Evolutionary conservation across 2,797 vertebrate species (phyloP).

Genomic region (Gouania willdenowi): DNA sequence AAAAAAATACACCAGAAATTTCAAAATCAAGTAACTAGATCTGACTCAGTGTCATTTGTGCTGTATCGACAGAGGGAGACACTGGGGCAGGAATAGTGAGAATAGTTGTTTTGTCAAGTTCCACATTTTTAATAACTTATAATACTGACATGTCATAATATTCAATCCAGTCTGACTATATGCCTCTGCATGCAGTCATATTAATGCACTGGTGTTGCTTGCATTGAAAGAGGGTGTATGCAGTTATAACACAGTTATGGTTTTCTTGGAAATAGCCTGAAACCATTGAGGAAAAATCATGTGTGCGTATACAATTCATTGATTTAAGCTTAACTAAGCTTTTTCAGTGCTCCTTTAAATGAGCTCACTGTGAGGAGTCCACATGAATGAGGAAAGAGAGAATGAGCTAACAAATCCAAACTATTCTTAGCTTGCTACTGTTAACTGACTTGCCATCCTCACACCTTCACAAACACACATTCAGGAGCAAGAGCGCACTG

Average conservation of each 20-base stretch:
- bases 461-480: constrained; percentile 7
- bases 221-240: constrained; percentile 7
- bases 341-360: constrained; percentile 7
- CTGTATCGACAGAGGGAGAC: constrained; percentile 27
- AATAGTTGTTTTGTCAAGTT: no score
- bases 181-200: no score
- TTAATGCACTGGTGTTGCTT: constrained; percentile 3
- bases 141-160: no score
- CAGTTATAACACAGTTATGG: constrained; percentile 15
- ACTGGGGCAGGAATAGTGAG: constrained; percentile 2
- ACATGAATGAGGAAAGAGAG: constrained; percentile 17
- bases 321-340: neutral
- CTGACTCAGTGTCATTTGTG: constrained; percentile 56
- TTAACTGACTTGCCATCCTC: constrained; percentile 42
- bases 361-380: neutral
- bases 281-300: constrained; percentile 10
- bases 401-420: constrained; percentile 41
- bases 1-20: constrained; percentile 38
- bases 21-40: constrained; percentile 52
- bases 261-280: constrained; percentile 36
- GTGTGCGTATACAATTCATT: neutral
- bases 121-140: no score
- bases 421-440: constrained; percentile 60
- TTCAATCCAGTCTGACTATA: no score
- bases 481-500: neutral